Percentiles rank a stretch among this genome's conserved stretches.
These are phyloP conservation scores for Agrotis segetum DNA, from an alignment of 2,888 invertebrate genomes.

Conservation along the genomic window DNA sequence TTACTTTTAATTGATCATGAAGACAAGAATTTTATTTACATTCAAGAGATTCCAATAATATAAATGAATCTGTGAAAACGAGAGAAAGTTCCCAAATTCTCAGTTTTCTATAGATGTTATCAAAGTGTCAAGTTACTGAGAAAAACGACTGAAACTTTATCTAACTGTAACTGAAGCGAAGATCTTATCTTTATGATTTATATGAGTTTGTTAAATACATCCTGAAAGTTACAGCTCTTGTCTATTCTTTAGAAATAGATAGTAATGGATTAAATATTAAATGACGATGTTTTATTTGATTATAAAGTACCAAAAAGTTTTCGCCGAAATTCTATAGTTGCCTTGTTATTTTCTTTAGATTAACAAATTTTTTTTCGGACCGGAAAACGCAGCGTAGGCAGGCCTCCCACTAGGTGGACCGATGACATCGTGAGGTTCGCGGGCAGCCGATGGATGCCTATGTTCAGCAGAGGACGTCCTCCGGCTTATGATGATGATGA, in stretches of 20 bases:
- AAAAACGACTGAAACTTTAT: conserved; percentile 32
- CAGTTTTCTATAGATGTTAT: conserved; percentile 39
- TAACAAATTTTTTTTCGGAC: too few relatives aligned
- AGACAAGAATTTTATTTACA: conserved; percentile 15
- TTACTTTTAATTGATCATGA: conserved; percentile 34
- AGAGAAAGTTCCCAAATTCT: conserved; percentile 35
- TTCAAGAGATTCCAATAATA: conserved; percentile 33
- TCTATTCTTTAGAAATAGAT: conserved; percentile 6
- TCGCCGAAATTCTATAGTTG: too few relatives aligned
- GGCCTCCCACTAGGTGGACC: too few relatives aligned
- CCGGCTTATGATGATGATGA: too few relatives aligned
- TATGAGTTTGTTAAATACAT: conserved; percentile 8
- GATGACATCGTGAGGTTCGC: too few relatives aligned
- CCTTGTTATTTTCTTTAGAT: too few relatives aligned
- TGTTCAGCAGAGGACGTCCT: too few relatives aligned
- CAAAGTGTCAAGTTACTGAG: conserved; percentile 23
- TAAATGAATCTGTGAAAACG: conserved; percentile 26
- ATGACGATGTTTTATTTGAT: neutral
- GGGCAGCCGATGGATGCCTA: too few relatives aligned
- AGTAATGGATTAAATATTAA: too few relatives aligned
- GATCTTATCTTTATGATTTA: conserved; percentile 25
- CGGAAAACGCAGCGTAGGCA: too few relatives aligned
- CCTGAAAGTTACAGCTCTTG: neutral
- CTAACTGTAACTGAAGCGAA: neutral
- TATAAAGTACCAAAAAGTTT: neutral